phyloP scores from a whole-genome alignment of 1,140 invertebrate genomes.

The Bombyx mori region DNA sequence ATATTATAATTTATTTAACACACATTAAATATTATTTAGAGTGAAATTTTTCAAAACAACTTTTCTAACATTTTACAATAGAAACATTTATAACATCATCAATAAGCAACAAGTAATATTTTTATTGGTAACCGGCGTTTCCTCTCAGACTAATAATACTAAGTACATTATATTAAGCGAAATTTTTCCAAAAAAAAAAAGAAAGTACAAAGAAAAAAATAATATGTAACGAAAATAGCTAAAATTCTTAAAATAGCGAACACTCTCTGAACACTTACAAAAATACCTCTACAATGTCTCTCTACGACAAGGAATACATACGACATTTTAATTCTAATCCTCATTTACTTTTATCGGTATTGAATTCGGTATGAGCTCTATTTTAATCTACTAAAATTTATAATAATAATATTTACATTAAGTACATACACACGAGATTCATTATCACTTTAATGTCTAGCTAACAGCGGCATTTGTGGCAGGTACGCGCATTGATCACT shows the following conservation, averaged over 20 bases:
- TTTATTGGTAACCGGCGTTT: slow-evolving; percentile 71
- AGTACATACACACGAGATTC: slow-evolving; percentile 37
- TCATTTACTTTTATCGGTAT: slow-evolving; percentile 54
- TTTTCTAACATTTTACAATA: slow-evolving; percentile 66
- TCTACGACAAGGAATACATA: slow-evolving; percentile 47
- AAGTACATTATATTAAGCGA: slow-evolving; percentile 62
- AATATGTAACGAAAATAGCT: slow-evolving; percentile 36
- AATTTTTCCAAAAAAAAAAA: slow-evolving; percentile 48
- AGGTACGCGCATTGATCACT: slow-evolving; percentile 10
- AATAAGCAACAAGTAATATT: slow-evolving; percentile 69
- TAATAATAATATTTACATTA: slow-evolving; percentile 58
- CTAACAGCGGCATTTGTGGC: slow-evolving; percentile 26
- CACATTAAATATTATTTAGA: slow-evolving; percentile 38
- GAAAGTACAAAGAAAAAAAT: slow-evolving; percentile 47
- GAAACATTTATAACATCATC: slow-evolving; percentile 63
- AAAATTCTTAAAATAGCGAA: slow-evolving; percentile 52
- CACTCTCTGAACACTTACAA: slow-evolving; percentile 59
- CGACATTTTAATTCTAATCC: slow-evolving; percentile 21
- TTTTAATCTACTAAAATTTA: slow-evolving; percentile 36
- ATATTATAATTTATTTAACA: slow-evolving; percentile 58
- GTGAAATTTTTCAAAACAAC: slow-evolving; percentile 49
- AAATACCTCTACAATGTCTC: slow-evolving; percentile 34
- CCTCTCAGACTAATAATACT: slow-evolving; percentile 68
- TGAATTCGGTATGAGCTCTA: slow-evolving; percentile 53
- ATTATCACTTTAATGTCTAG: slow-evolving; percentile 45